Conservation (phyloP, 2,888 invertebrate genomes). For the Erynnis tages region DNA sequence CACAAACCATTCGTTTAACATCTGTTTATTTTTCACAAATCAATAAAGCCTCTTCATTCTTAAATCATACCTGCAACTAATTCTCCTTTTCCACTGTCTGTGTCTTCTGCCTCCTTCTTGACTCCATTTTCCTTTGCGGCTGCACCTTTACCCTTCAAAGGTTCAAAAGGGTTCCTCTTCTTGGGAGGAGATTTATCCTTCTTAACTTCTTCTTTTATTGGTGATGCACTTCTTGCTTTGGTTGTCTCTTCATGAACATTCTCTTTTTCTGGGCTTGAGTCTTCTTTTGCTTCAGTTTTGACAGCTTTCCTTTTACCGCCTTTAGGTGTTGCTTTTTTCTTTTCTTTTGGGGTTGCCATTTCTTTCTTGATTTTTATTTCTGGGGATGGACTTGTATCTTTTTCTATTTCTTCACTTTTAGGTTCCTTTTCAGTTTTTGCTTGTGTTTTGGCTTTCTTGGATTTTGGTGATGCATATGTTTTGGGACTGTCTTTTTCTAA, state of each 20-base stretch:
- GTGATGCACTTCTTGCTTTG: conserved; percentile 4
- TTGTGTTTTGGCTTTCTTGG: conserved; percentile 42
- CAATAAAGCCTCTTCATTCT: no score
- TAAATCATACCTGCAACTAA: conserved; percentile 44
- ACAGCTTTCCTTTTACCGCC: background rate
- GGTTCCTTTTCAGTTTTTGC: conserved; percentile 30
- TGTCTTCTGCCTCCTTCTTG: conserved; percentile 33
- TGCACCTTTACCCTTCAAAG: conserved; percentile 21
- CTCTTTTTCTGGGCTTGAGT: conserved; percentile 6
- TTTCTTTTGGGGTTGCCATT: conserved; percentile 24
- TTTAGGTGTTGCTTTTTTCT: conserved; percentile 13
- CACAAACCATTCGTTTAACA: no score
- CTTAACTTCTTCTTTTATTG: background rate
- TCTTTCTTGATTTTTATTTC: conserved; percentile 20
- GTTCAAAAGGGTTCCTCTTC: conserved; percentile 8
- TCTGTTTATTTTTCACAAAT: no score
- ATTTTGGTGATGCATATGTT: conserved; percentile 58
- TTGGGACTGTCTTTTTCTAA: conserved; percentile 47
- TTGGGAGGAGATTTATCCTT: conserved; percentile 6
- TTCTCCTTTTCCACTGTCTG: conserved; percentile 32
- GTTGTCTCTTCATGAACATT: background rate
- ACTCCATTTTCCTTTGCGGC: conserved; percentile 23
- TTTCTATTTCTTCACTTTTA: no score
- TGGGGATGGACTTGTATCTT: conserved; percentile 20
- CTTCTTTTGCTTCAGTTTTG: background rate